Evolutionary conservation across 2,113 vertebrate species (phyloP), one percentile per base, ranked within the genome.

Genomic region (Scophthalmus maximus): DNA sequence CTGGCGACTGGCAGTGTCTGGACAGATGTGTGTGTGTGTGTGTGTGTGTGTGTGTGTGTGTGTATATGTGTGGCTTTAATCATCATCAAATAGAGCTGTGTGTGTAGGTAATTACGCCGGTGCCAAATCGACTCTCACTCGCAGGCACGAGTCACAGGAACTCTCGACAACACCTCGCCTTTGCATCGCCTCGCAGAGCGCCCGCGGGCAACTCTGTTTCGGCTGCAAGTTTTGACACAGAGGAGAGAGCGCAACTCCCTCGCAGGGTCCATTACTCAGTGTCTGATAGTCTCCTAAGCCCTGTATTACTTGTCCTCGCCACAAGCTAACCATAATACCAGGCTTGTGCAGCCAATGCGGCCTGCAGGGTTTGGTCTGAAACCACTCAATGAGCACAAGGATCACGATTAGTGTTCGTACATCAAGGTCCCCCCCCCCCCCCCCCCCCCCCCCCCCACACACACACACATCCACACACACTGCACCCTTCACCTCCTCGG

Each of bases 241-340:
- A 73, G n/a, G 46, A 49, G 49, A 30, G 42, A 68, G 59, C 22
- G 49, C 47, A 69, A 38, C 73, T 83, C 81, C 49, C 50, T 44
- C 77, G 51, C 68, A 0, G 47, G 64, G 64, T 83, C 82, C 80
- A 85, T 89, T 86, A 81, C 81, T 88, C 79, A 71, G 67, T 32
- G 77, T 73, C 80, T 78, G 68, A 81, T 84, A 68, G 65, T 79
- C 74, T 51, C 79, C 70, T 77, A 78, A 88, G 63, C 76, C 73
- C 76, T 27, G 72, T 81, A 78, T 87, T 89, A 86, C 88, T 68
- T 81, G 84, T 65, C 55, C 66, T 82, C 22, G 58, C 89, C 91
- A 73, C 91, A 92, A 81, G 56, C 81, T 86, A 87, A 91, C 91
- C 91, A 89, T 92, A 92, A 92, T 92, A 86, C 73, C 71, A 87